These are phyloP conservation scores for Zoanthus gigantus DNA, from an alignment of 92 coral and sea anemone genomes.

Conservation along the genomic window DNA sequence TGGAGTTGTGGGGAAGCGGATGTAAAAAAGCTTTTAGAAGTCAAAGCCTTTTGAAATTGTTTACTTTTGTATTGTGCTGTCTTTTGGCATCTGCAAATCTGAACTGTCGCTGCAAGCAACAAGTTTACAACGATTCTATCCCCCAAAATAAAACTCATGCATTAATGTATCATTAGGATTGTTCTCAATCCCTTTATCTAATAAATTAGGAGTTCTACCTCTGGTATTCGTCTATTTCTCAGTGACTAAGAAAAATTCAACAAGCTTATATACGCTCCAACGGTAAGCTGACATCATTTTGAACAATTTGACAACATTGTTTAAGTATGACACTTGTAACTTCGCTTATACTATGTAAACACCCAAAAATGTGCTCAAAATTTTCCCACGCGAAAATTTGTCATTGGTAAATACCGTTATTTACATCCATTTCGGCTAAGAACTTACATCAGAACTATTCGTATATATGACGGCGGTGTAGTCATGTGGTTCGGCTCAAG, in stretches of 20 bases:
- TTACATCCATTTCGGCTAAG: slow-evolving; percentile 20
- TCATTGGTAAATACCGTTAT: slow-evolving; percentile 35
- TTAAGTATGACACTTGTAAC: slow-evolving; percentile 9
- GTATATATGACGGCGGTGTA: neutral
- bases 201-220: neutral
- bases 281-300: slow-evolving; percentile 4
- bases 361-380: neutral
- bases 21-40: slow-evolving; percentile 25
- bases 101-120: neutral
- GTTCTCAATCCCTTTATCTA: neutral
- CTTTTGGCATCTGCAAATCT: neutral
- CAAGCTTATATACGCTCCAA: neutral
- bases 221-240: neutral
- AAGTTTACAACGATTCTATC: neutral
- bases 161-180: neutral
- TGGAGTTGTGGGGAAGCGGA: neutral
- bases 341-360: slow-evolving; percentile 48
- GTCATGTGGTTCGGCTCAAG: no score
- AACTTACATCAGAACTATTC: neutral
- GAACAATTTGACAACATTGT: slow-evolving; percentile 29
- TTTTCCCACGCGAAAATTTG: slow-evolving; percentile 56
- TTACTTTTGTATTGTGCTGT: slow-evolving; percentile 15
- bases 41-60: slow-evolving; percentile 35
- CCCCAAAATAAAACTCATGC: neutral
- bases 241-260: neutral